Percentiles rank a stretch among this genome's conserved stretches.
Conservation (phyloP, 1,140 invertebrate species). For the Vanessa tameamea region DNA sequence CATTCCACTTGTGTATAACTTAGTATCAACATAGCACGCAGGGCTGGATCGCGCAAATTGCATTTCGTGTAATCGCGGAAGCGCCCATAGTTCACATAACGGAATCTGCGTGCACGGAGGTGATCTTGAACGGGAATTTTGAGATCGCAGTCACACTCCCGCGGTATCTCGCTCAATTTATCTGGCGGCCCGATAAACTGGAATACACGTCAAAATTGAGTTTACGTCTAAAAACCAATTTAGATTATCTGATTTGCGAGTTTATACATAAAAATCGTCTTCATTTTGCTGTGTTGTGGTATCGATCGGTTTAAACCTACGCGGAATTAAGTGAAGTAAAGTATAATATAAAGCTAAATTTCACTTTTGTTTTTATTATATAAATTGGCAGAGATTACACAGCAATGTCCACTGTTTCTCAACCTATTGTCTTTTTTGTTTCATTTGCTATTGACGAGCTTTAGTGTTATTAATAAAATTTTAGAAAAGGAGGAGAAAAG, state of each 20-base stretch:
- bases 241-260: constrained; percentile 76
- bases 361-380: not conserved
- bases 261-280: constrained; percentile 72
- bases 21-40: not conserved
- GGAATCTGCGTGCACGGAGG: constrained; percentile 22
- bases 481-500: no score
- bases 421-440: no score
- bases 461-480: no score
- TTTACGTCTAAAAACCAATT: constrained; percentile 78
- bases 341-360: not conserved
- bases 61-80: constrained; percentile 14
- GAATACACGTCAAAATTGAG: constrained; percentile 77
- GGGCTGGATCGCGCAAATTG: constrained; percentile 5
- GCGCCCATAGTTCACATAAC: constrained; percentile 25
- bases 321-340: constrained; percentile 23
- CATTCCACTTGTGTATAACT: not conserved
- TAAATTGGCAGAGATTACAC: no score
- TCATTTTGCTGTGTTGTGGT: constrained; percentile 35
- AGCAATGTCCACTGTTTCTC: no score
- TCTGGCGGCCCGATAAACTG: constrained; percentile 67
- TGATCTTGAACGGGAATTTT: constrained; percentile 26
- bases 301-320: constrained; percentile 25
- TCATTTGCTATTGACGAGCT: no score
- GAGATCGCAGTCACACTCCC: constrained; percentile 45
- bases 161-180: constrained; percentile 73